Evolutionary conservation across 1,140 invertebrate genomes (phyloP).

Genomic region (Brachionus paranguensis): DNA sequence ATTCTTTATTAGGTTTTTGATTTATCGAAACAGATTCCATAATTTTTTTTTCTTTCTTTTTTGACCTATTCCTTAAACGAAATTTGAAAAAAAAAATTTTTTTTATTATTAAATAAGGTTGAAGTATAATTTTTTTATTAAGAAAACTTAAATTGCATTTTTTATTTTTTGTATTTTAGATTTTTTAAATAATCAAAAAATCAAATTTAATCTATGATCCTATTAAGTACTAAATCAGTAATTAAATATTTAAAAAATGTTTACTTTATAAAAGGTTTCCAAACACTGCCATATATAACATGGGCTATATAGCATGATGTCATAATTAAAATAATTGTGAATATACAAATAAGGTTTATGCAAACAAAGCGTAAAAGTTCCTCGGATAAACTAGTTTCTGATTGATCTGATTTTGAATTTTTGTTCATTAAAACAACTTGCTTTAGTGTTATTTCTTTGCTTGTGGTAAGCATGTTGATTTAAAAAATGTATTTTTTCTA

Average conservation of each 20-base stretch:
- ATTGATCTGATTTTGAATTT: not conserved
- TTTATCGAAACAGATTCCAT: too few relatives aligned
- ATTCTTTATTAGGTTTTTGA: too few relatives aligned
- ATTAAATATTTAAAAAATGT: not conserved
- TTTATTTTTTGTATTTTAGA: too few relatives aligned
- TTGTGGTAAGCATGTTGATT: not conserved
- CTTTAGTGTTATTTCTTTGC: not conserved
- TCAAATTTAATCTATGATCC: too few relatives aligned
- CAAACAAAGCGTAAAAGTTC: not conserved
- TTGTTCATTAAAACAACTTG: not conserved
- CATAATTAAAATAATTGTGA: conserved; percentile 4
- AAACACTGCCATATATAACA: not conserved
- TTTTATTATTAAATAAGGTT: too few relatives aligned
- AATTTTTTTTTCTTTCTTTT: too few relatives aligned
- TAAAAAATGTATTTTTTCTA: not conserved
- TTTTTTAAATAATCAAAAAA: too few relatives aligned
- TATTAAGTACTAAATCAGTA: too few relatives aligned
- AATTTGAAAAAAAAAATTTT: too few relatives aligned
- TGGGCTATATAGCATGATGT: conserved; percentile 5
- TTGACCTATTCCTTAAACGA: too few relatives aligned
- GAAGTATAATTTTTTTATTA: too few relatives aligned
- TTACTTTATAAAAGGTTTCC: not conserved
- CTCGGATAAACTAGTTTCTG: not conserved
- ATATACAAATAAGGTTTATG: not conserved
- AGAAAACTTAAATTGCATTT: too few relatives aligned